Base-by-base conservation (phyloP, 1,140 invertebrate species). In the Dendroctonus ponderosae region DNA sequence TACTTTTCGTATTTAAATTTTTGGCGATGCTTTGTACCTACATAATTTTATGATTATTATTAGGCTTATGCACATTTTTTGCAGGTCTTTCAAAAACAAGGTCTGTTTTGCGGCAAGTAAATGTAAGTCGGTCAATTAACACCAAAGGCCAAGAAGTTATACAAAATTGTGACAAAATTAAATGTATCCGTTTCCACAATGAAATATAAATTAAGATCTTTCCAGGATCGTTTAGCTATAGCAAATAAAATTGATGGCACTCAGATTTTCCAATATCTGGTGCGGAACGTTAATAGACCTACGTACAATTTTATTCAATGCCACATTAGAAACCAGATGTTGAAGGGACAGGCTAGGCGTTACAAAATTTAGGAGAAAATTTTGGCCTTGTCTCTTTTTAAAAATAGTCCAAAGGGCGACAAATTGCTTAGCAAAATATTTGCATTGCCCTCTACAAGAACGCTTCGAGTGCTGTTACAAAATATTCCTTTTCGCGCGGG, bases 351-450 rank as follows among this genome's bases (percentile, higher is more conserved):
- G 59, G 70, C 65, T 6, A 62, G 74, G 39, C 42, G 72, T 12
- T 75, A 66, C 62, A 68, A 57, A 7, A 7, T 71, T 26, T 38
- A 72, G 9, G 74, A 74, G 59, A 74, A 74, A 70, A 67, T 73
- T 62, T 40, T 71, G 11, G 64, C 70, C 37, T 46, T 76, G 40
- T 54, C 64, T n/a, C 54, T 76, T 26, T 64, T 71, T 14, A 74
- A 76, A 63, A 43, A 57, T 64, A 75, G 72, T 69, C 62, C 68
- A n/a, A 75, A 71, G 46, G 73, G 62, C 7, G 72, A 75, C 53
- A 56, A 70, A 26, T 65, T 71, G 14, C 38, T 76, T 39, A 41
- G n/a, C 12, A 71, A 66, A 54, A 62, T 71, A 37, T 71, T 70
- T 49, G 56, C 60, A 26, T 58, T 72, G 43, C 72, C 69, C 38